Base-by-base conservation (phyloP, 2,888 invertebrate genomes). In the Lasioglossum zephyrum region DNA sequence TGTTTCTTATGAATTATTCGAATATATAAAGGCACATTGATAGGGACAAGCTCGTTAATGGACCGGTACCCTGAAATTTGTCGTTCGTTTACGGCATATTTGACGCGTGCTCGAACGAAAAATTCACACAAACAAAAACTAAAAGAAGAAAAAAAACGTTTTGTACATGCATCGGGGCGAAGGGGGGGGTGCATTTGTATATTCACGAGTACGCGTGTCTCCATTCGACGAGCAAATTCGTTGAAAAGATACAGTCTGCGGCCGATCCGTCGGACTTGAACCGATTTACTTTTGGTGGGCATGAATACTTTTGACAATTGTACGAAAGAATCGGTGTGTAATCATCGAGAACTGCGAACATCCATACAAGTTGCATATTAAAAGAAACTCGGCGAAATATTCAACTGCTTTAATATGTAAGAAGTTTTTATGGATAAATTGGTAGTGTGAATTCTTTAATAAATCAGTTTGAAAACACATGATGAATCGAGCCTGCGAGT, bases 401-500 rank as follows among this genome's bases (percentile, higher is more conserved):
- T 93, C 92, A 91, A 91, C 93, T 94, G 94, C 94, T 94, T 63
- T 94, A 94, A 94, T 93, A 93, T 93, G 87, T 94, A 94, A 94
- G 94, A 93, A 93, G 94, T 94, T 95, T 95, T 93, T 94, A 93
- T 93, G 93, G 91, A 94, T 94, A 94, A 94, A 94, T 93, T 94
- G 93, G 93, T 94, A 94, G 93, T 94, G 93, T 94, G 94, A 94
- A 94, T 93, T 93, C 94, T 95, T 94, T 94, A 93, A 94, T 94
- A 94, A 95, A 94, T 93, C 91, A 92, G 92, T 94, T 89, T 91
- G 90, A 86, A 85, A 91, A 89, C 82, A 73, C 87, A 90, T 72
- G 70, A 80, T 72, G 70, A 80, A 87, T 86, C 75, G 75, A 82
- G 84, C 77, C 22, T 47, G 36, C 39, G 16, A 53, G 72, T 69